Conservation (phyloP, 2,797 vertebrate genomes). For the Tadarida brasiliensis region DNA sequence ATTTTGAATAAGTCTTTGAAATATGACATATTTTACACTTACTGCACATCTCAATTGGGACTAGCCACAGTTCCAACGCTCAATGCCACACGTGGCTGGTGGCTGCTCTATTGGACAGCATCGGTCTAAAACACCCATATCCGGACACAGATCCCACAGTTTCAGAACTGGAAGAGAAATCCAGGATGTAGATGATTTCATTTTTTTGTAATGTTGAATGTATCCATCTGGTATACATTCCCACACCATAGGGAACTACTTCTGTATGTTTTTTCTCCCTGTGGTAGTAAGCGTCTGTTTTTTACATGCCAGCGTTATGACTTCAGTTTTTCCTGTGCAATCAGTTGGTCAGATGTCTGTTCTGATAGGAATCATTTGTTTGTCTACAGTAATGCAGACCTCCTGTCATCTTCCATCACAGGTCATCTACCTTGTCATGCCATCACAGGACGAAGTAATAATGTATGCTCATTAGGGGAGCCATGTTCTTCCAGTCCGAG, state of each 20-base stretch:
- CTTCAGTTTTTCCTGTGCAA: background rate
- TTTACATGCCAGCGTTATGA: background rate
- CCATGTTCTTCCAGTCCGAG: background rate
- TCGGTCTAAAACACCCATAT: background rate
- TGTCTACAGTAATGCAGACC: background rate
- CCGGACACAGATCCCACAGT: background rate
- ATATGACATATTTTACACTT: background rate
- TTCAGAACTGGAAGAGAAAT: constrained; percentile 37
- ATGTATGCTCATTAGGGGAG: background rate
- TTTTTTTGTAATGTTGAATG: background rate
- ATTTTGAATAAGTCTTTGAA: background rate
- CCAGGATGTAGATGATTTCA: background rate
- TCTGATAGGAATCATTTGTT: constrained; percentile 15
- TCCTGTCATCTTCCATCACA: background rate
- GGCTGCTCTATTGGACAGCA: background rate
- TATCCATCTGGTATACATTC: background rate
- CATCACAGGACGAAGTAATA: background rate
- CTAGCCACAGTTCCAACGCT: background rate
- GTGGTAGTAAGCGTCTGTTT: background rate
- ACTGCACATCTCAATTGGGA: background rate
- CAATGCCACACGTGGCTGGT: background rate
- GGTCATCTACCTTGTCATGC: background rate
- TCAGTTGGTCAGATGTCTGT: background rate
- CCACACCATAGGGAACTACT: background rate
- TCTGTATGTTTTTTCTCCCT: background rate